A percentile compares a stretch with the other conserved stretches of the same genome.
phyloP scores from a whole-genome alignment of 2,888 invertebrate genomes.

The Phania funesta region DNA sequence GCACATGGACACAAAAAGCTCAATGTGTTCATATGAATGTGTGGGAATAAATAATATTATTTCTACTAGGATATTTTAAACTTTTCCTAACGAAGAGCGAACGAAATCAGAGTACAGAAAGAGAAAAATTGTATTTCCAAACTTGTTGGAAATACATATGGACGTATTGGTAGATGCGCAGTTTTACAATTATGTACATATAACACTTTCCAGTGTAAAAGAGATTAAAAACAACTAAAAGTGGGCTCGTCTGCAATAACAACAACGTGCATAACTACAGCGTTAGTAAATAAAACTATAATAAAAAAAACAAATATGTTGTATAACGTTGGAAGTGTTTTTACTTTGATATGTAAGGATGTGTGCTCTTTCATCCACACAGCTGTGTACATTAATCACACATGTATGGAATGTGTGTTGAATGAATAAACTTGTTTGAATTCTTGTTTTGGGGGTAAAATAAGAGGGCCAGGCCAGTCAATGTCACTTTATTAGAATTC shows the following conservation, averaged over 20 bases:
- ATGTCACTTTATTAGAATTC: constrained; percentile 60
- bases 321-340: not conserved
- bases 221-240: constrained; percentile 34
- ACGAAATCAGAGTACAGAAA: not conserved
- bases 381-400: not conserved
- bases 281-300: not conserved
- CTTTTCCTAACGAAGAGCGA: not conserved
- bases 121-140: not conserved
- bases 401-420: constrained; percentile 2
- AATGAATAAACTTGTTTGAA: constrained; percentile 16
- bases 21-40: not conserved
- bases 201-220: constrained; percentile 20
- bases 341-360: not conserved
- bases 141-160: not conserved
- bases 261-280: not conserved
- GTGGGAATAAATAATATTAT: not conserved
- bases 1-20: not conserved
- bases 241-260: constrained; percentile 62
- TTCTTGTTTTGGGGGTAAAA: constrained; percentile 45
- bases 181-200: constrained; percentile 2
- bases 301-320: not conserved
- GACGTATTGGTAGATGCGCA: not conserved
- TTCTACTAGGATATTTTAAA: not conserved
- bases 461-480: constrained; percentile 58
- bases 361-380: not conserved